phyloP scores from a whole-genome alignment of 2,888 invertebrate species.

The Lacanobia oleracea region DNA sequence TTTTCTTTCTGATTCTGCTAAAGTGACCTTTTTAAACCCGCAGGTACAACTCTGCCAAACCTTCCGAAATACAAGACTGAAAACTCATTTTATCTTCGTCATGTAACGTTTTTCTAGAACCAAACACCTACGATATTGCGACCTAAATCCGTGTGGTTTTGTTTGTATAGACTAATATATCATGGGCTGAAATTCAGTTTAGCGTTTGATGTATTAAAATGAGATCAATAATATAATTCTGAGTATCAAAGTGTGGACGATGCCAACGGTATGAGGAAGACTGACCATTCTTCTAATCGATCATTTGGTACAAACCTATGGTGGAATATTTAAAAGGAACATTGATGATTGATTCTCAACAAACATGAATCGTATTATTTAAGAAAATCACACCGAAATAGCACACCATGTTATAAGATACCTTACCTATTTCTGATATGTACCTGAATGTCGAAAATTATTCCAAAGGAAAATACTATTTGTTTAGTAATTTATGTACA shows the following conservation, averaged over 20 bases:
- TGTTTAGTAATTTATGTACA: too few species aligned
- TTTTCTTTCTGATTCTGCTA: too few species aligned
- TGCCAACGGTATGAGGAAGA: slow-evolving; percentile 51
- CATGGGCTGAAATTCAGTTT: slow-evolving; percentile 43
- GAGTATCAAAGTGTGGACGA: slow-evolving; percentile 35
- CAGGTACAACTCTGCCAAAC: too few species aligned
- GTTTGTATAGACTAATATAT: slow-evolving; percentile 48
- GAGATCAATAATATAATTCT: slow-evolving; percentile 53
- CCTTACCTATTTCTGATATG: neutral
- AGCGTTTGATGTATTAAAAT: slow-evolving; percentile 51
- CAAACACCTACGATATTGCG: slow-evolving; percentile 27
- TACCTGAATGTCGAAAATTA: neutral
- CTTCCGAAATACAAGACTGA: neutral
- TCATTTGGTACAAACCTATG: slow-evolving; percentile 7
- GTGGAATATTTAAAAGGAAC: slow-evolving; percentile 22
- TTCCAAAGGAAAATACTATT: too few species aligned
- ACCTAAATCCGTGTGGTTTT: slow-evolving; percentile 43
- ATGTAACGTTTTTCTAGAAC: neutral
- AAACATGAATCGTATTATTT: neutral
- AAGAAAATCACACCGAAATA: neutral
- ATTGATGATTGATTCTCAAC: neutral
- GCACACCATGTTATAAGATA: neutral
- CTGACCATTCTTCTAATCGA: slow-evolving; percentile 14
- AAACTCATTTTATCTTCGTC: neutral
- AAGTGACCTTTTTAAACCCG: too few species aligned